Percentiles rank a stretch among this genome's conserved stretches.
Conservation (phyloP, 2,113 vertebrate species). For the Carollia perspicillata region DNA sequence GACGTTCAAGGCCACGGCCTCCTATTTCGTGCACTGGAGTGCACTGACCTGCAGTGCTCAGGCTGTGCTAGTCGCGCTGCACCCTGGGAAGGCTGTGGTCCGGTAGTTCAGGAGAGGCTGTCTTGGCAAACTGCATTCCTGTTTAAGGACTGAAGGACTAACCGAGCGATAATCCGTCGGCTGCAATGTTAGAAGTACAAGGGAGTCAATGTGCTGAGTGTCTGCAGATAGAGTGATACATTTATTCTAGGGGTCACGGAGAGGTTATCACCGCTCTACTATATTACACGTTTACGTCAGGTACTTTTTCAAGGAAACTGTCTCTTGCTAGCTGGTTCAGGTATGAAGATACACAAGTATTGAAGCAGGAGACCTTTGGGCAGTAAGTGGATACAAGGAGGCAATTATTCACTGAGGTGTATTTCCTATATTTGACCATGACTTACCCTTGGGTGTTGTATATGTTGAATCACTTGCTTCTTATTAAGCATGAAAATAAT, state of each 20-base stretch:
- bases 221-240: background rate
- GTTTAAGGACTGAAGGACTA: background rate
- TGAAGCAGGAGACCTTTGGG: constrained; percentile 1
- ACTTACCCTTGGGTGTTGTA: background rate
- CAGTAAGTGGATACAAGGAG: background rate
- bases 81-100: background rate
- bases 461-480: background rate
- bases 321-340: constrained; percentile 13
- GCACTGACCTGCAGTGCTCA: background rate
- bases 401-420: background rate
- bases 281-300: constrained; percentile 25
- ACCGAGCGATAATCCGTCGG: background rate
- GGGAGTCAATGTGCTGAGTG: background rate
- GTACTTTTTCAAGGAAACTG: background rate
- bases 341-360: background rate
- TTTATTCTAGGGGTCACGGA: background rate
- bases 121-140: background rate
- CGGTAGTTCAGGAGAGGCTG: background rate
- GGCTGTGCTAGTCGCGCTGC: fast-evolving
- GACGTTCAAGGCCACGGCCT: background rate
- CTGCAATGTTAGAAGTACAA: background rate
- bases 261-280: background rate
- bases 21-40: background rate
- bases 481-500: background rate
- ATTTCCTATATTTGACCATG: constrained; percentile 68